Conservation (phyloP, 2,797 vertebrate genomes). For the Rhynchonycteris naso region DNA sequence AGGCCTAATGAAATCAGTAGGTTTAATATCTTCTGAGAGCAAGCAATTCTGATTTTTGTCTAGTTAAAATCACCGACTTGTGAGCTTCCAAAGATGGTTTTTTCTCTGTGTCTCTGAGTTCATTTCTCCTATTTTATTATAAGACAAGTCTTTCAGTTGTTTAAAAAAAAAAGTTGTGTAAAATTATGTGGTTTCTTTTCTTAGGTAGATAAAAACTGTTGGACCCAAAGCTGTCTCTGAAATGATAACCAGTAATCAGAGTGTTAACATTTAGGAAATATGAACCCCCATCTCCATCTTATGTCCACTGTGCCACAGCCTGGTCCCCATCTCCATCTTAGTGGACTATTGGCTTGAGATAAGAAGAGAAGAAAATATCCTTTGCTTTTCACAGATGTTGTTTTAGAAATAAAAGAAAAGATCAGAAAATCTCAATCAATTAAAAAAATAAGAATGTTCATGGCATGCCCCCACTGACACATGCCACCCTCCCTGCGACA, state of each 20-base stretch:
- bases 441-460: background rate
- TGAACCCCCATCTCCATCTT: background rate
- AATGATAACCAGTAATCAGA: background rate
- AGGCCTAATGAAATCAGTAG: background rate
- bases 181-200: background rate
- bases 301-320: no score
- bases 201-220: background rate
- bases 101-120: background rate
- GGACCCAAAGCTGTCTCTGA: background rate
- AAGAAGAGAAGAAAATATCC: background rate
- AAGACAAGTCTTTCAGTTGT: background rate
- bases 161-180: background rate
- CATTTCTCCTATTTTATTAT: constrained; percentile 12
- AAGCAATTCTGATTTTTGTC: constrained; percentile 39
- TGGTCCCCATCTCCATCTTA: background rate
- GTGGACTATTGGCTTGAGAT: background rate
- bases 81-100: background rate
- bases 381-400: background rate
- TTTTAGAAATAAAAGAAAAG: background rate
- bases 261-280: background rate
- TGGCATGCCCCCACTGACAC: background rate
- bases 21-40: constrained; percentile 28
- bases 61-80: background rate
- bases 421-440: background rate
- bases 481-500: no score